phyloP scores from a whole-genome alignment of 1,140 invertebrate genomes.

The Tribolium castaneum region DNA sequence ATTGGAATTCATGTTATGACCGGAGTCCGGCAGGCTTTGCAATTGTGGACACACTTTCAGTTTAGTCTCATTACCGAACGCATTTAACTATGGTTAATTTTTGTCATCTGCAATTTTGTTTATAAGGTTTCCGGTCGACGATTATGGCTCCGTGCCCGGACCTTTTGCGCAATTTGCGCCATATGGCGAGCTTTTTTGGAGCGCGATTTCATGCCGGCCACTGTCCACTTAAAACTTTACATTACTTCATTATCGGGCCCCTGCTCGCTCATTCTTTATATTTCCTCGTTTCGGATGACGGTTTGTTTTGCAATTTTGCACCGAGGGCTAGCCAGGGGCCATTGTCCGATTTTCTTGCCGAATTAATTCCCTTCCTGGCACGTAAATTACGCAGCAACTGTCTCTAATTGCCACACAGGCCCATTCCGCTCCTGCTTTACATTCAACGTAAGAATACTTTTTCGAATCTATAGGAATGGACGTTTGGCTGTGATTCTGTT shows the following conservation, averaged over 20 bases:
- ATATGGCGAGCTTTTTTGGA: conserved; percentile 45
- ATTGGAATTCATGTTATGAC: conserved; percentile 57
- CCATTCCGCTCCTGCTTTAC: not conserved
- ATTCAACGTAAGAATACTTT: not conserved
- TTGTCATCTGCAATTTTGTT: conserved; percentile 62
- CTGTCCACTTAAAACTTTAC: conserved; percentile 42
- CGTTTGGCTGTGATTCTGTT: too few relatives aligned
- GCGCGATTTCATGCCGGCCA: conserved; percentile 10
- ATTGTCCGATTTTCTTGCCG: conserved; percentile 28
- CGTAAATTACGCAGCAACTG: conserved; percentile 30
- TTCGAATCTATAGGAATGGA: too few relatives aligned
- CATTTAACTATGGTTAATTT: conserved; percentile 59
- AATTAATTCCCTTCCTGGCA: conserved; percentile 25
- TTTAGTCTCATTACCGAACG: conserved; percentile 58
- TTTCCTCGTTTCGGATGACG: conserved; percentile 30
- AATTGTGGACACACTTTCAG: conserved; percentile 56
- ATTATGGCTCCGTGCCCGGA: conserved; percentile 45
- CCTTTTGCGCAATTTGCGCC: conserved; percentile 45
- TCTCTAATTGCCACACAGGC: conserved; percentile 7
- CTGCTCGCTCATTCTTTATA: conserved; percentile 35
- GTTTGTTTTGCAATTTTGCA: conserved; percentile 33
- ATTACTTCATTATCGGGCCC: conserved; percentile 28
- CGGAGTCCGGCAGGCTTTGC: conserved; percentile 44
- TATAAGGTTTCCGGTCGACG: conserved; percentile 53
- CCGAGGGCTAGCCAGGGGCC: not conserved